Evolutionary conservation across 2,113 vertebrate species (phyloP).

Genomic region (Pachycephala philippinensis): DNA sequence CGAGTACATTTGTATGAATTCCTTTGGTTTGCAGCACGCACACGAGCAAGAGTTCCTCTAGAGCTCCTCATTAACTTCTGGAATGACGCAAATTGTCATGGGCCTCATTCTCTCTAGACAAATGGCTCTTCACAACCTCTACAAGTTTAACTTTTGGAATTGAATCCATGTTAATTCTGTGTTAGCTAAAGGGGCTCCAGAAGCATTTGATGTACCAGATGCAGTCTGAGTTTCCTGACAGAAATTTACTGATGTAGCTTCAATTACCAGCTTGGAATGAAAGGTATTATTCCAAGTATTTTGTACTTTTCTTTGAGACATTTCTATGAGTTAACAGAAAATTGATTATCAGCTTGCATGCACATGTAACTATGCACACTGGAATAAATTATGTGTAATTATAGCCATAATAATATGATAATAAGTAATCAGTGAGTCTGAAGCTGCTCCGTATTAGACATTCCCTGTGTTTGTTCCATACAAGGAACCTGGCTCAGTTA

Average conservation of each 20-base stretch:
- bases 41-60: background rate
- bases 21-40: background rate
- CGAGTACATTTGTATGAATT: background rate
- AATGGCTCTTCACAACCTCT: background rate
- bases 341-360: background rate
- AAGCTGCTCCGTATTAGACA: background rate
- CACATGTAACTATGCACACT: background rate
- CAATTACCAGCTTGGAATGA: background rate
- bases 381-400: background rate
- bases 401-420: too few species aligned
- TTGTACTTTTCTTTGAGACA: background rate
- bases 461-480: background rate
- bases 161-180: background rate
- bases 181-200: background rate
- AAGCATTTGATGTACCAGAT: background rate
- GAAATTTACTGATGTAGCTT: background rate
- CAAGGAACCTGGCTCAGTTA: background rate
- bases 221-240: background rate
- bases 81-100: background rate
- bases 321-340: background rate
- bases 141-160: background rate
- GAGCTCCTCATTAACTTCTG: background rate
- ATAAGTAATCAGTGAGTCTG: background rate
- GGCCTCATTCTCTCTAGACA: background rate
- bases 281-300: background rate